Percentiles rank a stretch among this genome's conserved stretches.
phyloP scores from a whole-genome alignment of 2,797 vertebrate genomes.

The Tenualosa thibaudeaui region DNA sequence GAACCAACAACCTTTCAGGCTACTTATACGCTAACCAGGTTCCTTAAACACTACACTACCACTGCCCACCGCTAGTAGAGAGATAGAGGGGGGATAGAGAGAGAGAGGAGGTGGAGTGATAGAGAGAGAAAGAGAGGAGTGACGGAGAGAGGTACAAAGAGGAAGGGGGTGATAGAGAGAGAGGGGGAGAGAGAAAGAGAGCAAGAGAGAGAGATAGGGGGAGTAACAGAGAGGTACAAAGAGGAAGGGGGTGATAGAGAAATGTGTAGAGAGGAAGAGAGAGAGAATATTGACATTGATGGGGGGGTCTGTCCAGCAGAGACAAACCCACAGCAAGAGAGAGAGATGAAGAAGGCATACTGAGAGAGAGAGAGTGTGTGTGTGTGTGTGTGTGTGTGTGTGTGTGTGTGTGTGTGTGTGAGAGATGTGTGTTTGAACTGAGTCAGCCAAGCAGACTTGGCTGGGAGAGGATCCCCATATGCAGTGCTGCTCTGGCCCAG shows the following conservation, averaged over 20 bases:
- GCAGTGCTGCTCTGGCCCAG: neutral
- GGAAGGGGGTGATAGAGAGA: neutral
- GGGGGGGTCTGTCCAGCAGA: no score
- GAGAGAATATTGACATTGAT: no score
- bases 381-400: neutral
- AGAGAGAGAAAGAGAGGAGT: neutral
- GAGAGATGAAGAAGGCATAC: neutral
- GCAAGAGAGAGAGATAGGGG: neutral
- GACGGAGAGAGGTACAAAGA: neutral
- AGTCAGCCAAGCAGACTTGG: neutral
- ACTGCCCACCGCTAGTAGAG: no score
- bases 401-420: neutral
- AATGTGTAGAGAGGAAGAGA: no score
- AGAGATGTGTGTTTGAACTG: constrained; percentile 5
- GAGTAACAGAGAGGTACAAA: neutral
- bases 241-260: neutral
- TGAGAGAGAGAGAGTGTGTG: neutral
- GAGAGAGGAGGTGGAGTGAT: neutral
- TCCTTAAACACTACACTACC: no score
- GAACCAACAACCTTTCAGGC: no score
- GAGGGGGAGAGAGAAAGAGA: neutral
- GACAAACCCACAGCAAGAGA: neutral
- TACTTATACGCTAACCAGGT: no score
- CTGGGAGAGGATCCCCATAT: neutral
- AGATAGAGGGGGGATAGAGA: neutral